Evolutionary conservation across 2,797 vertebrate species (phyloP).

Genomic region (Scleropages formosus): DNA sequence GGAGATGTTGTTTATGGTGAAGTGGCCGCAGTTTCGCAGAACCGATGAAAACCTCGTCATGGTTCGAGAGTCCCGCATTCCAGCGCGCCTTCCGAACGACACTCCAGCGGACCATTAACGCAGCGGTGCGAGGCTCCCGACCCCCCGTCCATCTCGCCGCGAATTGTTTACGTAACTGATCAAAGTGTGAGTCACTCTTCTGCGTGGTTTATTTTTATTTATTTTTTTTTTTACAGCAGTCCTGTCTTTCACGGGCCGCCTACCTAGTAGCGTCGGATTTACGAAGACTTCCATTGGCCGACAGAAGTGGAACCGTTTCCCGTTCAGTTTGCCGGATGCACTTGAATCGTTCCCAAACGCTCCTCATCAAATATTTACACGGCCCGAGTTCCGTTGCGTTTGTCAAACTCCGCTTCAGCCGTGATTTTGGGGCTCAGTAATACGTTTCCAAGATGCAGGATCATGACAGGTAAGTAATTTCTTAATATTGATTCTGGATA

Average conservation of each 20-base stretch:
- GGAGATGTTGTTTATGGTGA: no score
- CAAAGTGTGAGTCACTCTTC: no score
- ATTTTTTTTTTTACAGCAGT: conserved; percentile 58
- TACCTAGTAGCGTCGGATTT: conserved; percentile 48
- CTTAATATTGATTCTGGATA: not conserved
- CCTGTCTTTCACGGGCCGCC: conserved; percentile 29
- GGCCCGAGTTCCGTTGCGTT: conserved; percentile 6
- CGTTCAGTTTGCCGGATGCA: conserved; percentile 50
- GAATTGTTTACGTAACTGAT: no score
- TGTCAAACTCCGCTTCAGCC: no score
- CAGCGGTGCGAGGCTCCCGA: no score
- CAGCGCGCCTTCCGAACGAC: no score
- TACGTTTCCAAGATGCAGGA: not conserved
- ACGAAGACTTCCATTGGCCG: conserved; percentile 50
- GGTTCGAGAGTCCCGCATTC: no score
- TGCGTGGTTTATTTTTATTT: no score
- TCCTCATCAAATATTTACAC: conserved; percentile 23
- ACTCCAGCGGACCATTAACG: no score
- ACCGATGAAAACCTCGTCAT: no score
- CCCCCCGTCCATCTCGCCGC: no score
- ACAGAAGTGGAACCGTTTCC: conserved; percentile 54
- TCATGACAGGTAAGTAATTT: not conserved
- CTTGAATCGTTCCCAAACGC: conserved; percentile 36
- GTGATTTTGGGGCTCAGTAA: not conserved
- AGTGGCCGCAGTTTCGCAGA: no score